Conservation (phyloP, 2,113 vertebrate genomes). For the Spizaetus ornatus region DNA sequence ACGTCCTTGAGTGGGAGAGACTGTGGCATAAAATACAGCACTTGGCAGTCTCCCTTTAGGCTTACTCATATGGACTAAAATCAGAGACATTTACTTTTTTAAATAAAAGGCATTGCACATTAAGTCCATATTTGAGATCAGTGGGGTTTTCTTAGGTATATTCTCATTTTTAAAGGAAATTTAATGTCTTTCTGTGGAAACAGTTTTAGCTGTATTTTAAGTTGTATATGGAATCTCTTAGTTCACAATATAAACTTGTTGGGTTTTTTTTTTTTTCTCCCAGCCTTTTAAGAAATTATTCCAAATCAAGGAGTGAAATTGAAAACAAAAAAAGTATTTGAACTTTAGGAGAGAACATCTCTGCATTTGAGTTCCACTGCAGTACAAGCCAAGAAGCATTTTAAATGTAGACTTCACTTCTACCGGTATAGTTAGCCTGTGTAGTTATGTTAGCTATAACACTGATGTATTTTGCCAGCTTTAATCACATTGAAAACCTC, state of each 20-base stretch:
- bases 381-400: neutral
- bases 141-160: neutral
- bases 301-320: neutral
- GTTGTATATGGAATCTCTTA: neutral
- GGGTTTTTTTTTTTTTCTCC: rapidly evolving
- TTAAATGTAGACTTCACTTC: neutral
- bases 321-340: neutral
- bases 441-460: neutral
- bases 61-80: neutral
- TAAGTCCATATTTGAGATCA: neutral
- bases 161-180: neutral
- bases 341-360: neutral
- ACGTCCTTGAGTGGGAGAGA: neutral
- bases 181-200: neutral
- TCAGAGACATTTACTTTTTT: neutral
- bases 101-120: neutral
- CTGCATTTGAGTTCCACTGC: neutral
- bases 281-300: neutral
- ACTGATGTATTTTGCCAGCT: neutral
- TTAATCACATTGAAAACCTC: neutral
- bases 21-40: neutral
- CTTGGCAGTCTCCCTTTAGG: neutral
- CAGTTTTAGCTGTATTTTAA: neutral
- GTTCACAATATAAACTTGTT: neutral
- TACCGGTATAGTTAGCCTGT: neutral